phyloP scores from a whole-genome alignment of 2,888 invertebrate genomes.

The Dryomyza anilis region DNA sequence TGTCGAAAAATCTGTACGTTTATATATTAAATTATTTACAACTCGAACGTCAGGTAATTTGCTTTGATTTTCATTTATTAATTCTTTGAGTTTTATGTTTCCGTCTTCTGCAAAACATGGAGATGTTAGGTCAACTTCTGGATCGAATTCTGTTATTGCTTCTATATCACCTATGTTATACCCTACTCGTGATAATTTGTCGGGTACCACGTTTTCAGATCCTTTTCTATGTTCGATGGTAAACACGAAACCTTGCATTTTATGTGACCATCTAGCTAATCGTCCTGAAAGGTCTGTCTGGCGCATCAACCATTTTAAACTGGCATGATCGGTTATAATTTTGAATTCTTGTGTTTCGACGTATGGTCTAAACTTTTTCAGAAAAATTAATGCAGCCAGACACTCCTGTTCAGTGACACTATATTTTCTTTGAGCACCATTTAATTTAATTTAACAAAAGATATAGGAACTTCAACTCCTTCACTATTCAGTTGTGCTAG shows the following conservation, averaged over 20 bases:
- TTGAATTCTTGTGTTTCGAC: constrained; percentile 33
- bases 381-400: constrained; percentile 27
- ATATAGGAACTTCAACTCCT: constrained; percentile 23
- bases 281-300: background rate
- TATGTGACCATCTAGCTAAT: background rate
- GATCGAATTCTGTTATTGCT: background rate
- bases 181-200: constrained; percentile 24
- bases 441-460: too few relatives aligned
- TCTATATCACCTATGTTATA: constrained; percentile 15
- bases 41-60: constrained; percentile 6
- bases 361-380: constrained; percentile 26
- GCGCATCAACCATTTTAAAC: constrained; percentile 34
- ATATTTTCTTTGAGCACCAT: constrained; percentile 30
- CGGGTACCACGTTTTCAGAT: constrained; percentile 10
- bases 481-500: constrained; percentile 20
- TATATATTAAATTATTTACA: constrained; percentile 4
- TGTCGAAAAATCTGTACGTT: background rate
- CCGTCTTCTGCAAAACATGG: constrained; percentile 5
- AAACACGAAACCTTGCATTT: background rate
- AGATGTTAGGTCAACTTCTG: constrained; percentile 20
- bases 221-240: constrained; percentile 1
- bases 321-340: constrained; percentile 38
- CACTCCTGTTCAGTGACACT: constrained; percentile 33
- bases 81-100: background rate
- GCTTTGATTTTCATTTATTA: background rate